A percentile compares a stretch with the other conserved stretches of the same genome.
Conservation (phyloP, 2,888 invertebrate genomes). For the Monochamus alternatus region DNA sequence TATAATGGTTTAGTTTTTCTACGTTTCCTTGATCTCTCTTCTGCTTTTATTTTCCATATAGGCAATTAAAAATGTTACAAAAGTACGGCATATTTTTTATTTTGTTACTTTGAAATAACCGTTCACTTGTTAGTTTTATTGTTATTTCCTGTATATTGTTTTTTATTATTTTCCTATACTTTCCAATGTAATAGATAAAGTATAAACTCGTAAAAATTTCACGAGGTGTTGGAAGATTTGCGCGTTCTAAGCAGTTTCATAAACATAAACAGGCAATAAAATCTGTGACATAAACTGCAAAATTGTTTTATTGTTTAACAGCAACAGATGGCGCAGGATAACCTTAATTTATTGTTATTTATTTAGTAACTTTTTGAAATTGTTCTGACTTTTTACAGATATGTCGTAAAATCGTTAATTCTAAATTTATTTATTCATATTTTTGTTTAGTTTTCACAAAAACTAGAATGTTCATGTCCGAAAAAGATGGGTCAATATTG, state of each 20-base stretch:
- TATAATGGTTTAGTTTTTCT: too few species aligned
- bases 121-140: too few species aligned
- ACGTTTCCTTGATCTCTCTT: too few species aligned
- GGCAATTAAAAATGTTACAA: too few species aligned
- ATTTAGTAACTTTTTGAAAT: conserved; percentile 4
- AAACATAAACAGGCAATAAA: conserved; percentile 30
- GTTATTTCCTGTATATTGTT: too few species aligned
- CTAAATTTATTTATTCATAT: too few species aligned
- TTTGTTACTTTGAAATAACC: too few species aligned
- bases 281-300: conserved; percentile 23
- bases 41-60: too few species aligned
- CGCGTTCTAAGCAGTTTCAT: conserved; percentile 4
- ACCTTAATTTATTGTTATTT: conserved; percentile 26
- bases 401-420: neutral
- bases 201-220: conserved; percentile 27
- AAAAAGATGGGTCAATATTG: too few species aligned
- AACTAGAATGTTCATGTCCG: too few species aligned
- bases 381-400: conserved; percentile 3
- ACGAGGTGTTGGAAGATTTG: conserved; percentile 19
- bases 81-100: too few species aligned
- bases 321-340: conserved; percentile 28
- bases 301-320: conserved; percentile 30
- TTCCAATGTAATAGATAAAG: conserved; percentile 16
- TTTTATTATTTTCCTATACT: neutral
- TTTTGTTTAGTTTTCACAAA: too few species aligned